These are phyloP conservation scores for Octopus sinensis DNA, from an alignment of 1,140 invertebrate species.

Conservation along the genomic window DNA sequence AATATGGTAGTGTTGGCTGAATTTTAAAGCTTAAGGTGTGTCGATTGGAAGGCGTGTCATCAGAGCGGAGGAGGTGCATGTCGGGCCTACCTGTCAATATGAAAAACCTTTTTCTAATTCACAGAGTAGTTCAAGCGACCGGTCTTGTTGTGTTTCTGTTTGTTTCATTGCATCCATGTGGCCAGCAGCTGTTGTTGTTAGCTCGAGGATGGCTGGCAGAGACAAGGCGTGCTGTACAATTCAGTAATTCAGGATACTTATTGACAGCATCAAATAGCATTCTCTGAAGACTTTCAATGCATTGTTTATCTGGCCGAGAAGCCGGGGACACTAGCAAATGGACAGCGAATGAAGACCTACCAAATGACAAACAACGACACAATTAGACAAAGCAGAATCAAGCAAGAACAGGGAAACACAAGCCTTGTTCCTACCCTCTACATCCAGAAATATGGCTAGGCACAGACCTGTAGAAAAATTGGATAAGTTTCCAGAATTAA, in stretches of 20 bases:
- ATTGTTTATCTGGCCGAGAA: slow-evolving; percentile 3
- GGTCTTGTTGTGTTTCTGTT: slow-evolving; percentile 1
- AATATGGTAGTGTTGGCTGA: no score
- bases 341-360: slow-evolving; percentile 7
- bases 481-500: background rate
- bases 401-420: background rate
- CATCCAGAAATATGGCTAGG: background rate
- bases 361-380: slow-evolving; percentile 11
- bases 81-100: slow-evolving; percentile 2
- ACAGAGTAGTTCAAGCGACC: background rate
- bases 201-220: background rate
- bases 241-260: background rate
- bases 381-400: background rate
- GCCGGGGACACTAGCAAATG: slow-evolving; percentile 6
- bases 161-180: background rate
- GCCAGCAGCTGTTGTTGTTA: background rate
- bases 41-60: no score
- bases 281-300: slow-evolving; percentile 3
- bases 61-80: background rate
- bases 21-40: no score
- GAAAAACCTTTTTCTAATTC: background rate
- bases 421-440: slow-evolving; percentile 11
- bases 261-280: slow-evolving; percentile 3
- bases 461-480: slow-evolving; percentile 5
- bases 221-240: background rate